Evolutionary conservation across 2,888 invertebrate genomes (phyloP), one percentile per base, ranked within the genome.

Genomic region (Lymantria monacha): DNA sequence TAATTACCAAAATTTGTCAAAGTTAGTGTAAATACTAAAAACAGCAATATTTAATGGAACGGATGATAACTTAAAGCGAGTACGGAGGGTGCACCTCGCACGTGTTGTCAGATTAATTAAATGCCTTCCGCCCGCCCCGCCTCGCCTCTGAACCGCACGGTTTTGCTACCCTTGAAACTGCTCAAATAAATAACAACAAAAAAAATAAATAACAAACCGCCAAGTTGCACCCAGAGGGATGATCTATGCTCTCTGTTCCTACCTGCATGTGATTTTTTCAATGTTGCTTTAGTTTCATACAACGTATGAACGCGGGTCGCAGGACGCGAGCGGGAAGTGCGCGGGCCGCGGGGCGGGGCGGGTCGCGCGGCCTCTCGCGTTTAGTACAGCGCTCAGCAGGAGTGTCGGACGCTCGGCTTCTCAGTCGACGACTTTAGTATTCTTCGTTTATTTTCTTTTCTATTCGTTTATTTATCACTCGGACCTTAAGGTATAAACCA

Each of bases 391-490:
- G 90, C 87, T 90, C 90, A 91, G 88, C 87, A 85, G 83, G 89
- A 90, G 91, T 86, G 89, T 83, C 89, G 91, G 83, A 87, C 91
- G 91, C 91, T 79, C 88, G 91, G 82, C 85, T 89, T 82, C 63
- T 79, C 82, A 81, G 85, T 84, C 87, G 86, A 82, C 87, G 79
- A 86, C 81, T 87, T 91, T 88, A 81, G 83, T 87, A 86, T 91
- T 89, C 86, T 90, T 91, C 89, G 86, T 89, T 91, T 91, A 88
- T 90, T 91, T 91, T 91, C 87, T 89, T 90, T 91, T 90, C 84
- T 89, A 88, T 91, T 90, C 88, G 83, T 91, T 91, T 91, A 87
- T 91, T 91, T 87, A 78, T 81, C 80, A 81, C 78, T 81, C 79
- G 77, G 76, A 81, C 81, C 79, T 73, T 71, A 70, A 74, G 70